A percentile compares a stretch with the other conserved stretches of the same genome.
phyloP scores from a whole-genome alignment of 1,140 invertebrate genomes.

The Lordiphosa collinella region DNA sequence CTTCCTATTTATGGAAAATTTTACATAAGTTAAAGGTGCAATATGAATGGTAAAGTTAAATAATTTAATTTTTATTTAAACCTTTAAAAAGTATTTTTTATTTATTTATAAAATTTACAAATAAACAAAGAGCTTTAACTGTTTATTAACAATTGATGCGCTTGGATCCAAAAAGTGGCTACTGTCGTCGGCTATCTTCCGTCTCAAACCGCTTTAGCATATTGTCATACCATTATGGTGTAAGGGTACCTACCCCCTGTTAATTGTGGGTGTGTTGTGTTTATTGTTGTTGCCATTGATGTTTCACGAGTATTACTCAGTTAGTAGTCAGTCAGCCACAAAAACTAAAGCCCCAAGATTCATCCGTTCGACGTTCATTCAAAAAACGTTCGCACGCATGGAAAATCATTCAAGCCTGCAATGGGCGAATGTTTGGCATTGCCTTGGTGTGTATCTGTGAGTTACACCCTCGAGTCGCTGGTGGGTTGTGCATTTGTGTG shows the following conservation, averaged over 20 bases:
- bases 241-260: slow-evolving; percentile 16
- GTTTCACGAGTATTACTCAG: slow-evolving; percentile 29
- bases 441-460: slow-evolving; percentile 36
- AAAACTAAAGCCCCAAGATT: slow-evolving; percentile 6
- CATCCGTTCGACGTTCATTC: slow-evolving; percentile 37
- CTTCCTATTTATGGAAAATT: no score
- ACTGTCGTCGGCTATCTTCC: no score
- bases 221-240: background rate
- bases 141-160: no score
- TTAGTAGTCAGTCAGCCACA: slow-evolving; percentile 17
- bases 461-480: slow-evolving; percentile 38
- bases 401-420: slow-evolving; percentile 73
- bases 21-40: no score
- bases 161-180: no score
- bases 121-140: no score
- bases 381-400: slow-evolving; percentile 67
- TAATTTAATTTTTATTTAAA: no score
- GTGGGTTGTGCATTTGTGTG: slow-evolving; percentile 9
- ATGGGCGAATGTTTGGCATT: slow-evolving; percentile 20
- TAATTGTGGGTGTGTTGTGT: slow-evolving; percentile 56
- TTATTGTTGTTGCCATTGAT: slow-evolving; percentile 50
- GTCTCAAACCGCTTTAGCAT: background rate
- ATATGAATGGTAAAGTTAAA: no score
- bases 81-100: no score
- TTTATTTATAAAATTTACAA: no score